A percentile compares a stretch with the other conserved stretches of the same genome.
These are phyloP conservation scores for Micromys minutus DNA, from an alignment of 2,113 vertebrate species.

Conservation along the genomic window DNA sequence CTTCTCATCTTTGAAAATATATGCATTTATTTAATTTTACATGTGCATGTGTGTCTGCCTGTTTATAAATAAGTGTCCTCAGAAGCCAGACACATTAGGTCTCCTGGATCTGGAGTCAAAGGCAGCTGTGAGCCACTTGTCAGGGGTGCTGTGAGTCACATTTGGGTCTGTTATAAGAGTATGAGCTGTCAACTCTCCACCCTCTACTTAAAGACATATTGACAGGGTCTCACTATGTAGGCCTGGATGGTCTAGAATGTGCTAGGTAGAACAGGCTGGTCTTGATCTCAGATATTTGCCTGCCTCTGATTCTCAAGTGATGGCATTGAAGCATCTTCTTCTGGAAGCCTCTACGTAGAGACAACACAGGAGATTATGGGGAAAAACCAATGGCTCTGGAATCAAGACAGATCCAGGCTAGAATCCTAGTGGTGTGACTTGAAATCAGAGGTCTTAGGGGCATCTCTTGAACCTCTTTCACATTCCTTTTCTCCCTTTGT, in stretches of 20 bases:
- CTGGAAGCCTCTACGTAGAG: neutral
- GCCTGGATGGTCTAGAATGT: neutral
- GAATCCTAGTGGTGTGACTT: neutral
- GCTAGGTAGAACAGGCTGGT: neutral
- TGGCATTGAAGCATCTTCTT: neutral
- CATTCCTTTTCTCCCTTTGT: neutral
- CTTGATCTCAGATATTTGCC: neutral
- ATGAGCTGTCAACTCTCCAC: neutral
- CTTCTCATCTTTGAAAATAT: neutral
- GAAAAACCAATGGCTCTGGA: conserved; percentile 14
- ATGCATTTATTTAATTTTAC: neutral
- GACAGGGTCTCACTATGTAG: neutral
- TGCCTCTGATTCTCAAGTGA: neutral
- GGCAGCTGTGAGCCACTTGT: neutral
- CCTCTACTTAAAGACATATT: neutral
- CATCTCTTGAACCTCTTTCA: neutral
- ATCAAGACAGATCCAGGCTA: neutral
- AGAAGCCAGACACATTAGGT: neutral
- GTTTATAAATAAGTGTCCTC: neutral
- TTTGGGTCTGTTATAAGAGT: neutral
- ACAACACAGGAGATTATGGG: neutral
- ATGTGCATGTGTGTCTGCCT: neutral
- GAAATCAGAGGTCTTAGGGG: neutral
- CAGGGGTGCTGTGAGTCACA: neutral
- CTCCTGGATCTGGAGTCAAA: neutral